Evolutionary conservation across 2,888 invertebrate species (phyloP), one percentile per base, ranked within the genome.

Genomic region (Thecophora atra): DNA sequence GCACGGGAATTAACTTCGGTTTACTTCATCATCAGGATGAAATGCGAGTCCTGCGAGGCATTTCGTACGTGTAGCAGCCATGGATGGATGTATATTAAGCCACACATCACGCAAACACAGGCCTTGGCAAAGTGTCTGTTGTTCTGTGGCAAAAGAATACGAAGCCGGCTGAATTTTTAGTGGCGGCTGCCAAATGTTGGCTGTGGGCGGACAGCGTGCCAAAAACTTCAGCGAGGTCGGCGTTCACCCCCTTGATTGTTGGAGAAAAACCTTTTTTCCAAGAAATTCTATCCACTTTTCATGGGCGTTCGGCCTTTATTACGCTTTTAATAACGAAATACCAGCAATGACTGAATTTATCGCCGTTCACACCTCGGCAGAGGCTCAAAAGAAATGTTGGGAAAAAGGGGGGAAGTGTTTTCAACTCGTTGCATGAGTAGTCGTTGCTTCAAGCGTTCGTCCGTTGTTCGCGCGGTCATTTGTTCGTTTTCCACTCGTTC

Each of bases 351-450:
- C 28, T 37, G 37, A 52, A 66, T 52, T 66, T 52, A 66, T 66
- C 66, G 66, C 30, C 52, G 52, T 66, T 66, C 51, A 21, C 66
- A 66, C 66, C 66, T 66, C 19, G n/a, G 26, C 47, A 26, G 47
- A 65, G 28, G 19, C 28, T 8, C 37, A 37, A 11, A n/a, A 19
- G 11, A 21, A 58, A 3, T 6, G 58, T 1, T 11, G 47, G 6
- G 13, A 17, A 4, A 17, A n/a, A 15, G 47, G 2, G 17, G 5
- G 47, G 17, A n/a, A 11, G 5, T 4, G 47, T 56, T n/a, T 56
- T 21, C 24, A 21, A 24, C 26, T 56, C 56, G 56, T 56, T 26
- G 56, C 19, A 21, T n/a, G n/a, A n/a, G n/a, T 8, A 19, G 4
- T 56, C 13, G 17, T 56, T 21, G 8, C 3, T 13, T 24, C 13